Percentiles rank a stretch among this genome's conserved stretches.
Conservation (phyloP, 1,140 invertebrate genomes). For the Drosophila pallidifrons region DNA sequence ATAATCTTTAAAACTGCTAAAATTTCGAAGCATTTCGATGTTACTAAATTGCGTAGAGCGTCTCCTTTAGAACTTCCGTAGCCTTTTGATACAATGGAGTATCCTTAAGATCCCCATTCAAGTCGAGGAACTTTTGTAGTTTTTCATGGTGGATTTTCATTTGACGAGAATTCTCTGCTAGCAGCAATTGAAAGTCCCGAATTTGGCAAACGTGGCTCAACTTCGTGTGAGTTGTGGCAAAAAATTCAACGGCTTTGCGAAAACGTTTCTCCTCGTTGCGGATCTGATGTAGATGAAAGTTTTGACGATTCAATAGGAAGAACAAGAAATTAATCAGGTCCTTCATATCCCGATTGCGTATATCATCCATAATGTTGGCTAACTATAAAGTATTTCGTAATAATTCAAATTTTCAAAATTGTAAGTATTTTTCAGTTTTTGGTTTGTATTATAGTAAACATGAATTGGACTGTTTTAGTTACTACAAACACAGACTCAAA, state of each 20-base stretch:
- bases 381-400: background rate
- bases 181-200: background rate
- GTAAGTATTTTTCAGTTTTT: background rate
- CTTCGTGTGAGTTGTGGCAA: conserved; percentile 4
- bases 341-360: conserved; percentile 21
- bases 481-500: too few relatives aligned
- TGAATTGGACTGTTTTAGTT: too few relatives aligned
- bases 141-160: background rate
- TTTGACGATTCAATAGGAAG: conserved; percentile 17
- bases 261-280: conserved; percentile 21
- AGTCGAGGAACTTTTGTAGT: conserved; percentile 23
- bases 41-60: background rate
- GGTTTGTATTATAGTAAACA: too few relatives aligned
- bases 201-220: conserved; percentile 30
- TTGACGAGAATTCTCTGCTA: conserved; percentile 1
- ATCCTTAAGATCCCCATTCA: conserved; percentile 22
- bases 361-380: conserved; percentile 22
- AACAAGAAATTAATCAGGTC: conserved; percentile 24
- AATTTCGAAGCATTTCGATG: background rate
- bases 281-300: conserved; percentile 27
- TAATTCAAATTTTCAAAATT: conserved; percentile 1
- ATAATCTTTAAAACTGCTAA: background rate
- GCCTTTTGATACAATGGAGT: conserved; percentile 29
- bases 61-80: conserved; percentile 5
- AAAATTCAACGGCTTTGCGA: background rate